A percentile compares a stretch with the other conserved stretches of the same genome.
These are phyloP conservation scores for Haliclona indistincta DNA, from an alignment of 37 sponge, comb jelly and placozoan species.

Conservation along the genomic window DNA sequence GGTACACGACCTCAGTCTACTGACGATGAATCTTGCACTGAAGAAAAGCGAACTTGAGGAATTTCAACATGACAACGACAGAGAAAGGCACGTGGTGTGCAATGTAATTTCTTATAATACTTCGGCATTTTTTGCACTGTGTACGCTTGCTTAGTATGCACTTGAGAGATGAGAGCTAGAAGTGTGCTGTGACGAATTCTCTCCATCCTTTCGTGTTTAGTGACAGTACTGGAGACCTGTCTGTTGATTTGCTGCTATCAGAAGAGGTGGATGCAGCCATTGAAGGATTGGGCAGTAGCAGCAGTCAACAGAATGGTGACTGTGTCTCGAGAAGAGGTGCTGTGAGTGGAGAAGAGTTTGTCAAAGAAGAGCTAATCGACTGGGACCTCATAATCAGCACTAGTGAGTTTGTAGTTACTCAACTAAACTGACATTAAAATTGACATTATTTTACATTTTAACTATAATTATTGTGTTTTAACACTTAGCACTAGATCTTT, in stretches of 20 bases:
- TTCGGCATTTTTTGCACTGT: neutral
- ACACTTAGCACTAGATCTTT: neutral
- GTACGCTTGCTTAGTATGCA: neutral
- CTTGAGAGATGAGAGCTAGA: no score
- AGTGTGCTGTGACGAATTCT: no score
- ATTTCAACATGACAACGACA: neutral
- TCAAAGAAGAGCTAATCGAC: constrained; percentile 3
- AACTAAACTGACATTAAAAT: no score
- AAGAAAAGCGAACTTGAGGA: no score
- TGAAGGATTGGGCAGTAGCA: constrained; percentile 14
- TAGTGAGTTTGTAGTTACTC: neutral
- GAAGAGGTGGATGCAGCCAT: constrained; percentile 52
- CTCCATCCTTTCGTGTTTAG: no score
- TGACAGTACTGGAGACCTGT: no score
- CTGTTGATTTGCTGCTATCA: constrained; percentile 29
- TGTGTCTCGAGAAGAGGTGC: no score
- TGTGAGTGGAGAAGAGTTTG: constrained; percentile 16
- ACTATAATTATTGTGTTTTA: neutral
- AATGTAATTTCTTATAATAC: no score
- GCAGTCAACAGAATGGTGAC: no score
- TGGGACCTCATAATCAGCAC: neutral
- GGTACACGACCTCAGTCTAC: no score
- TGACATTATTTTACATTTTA: neutral
- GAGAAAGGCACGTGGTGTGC: no score
- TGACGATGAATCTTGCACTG: no score